Evolutionary conservation across 2,113 vertebrate species (phyloP).

Genomic region (Pleuronectes platessa): DNA sequence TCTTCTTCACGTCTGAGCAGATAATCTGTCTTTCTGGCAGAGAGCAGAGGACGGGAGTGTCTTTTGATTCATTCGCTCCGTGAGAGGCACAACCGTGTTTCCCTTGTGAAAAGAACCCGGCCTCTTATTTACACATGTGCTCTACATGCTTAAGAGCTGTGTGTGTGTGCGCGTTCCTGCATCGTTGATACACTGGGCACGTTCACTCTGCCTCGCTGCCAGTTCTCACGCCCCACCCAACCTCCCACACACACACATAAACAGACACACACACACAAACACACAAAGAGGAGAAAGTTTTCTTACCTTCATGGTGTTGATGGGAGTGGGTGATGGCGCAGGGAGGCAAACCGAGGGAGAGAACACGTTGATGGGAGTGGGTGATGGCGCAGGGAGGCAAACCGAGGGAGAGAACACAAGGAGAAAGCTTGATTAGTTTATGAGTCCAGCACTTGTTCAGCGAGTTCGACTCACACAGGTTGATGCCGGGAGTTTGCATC

Average conservation of each 20-base stretch:
- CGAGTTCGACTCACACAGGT: constrained; percentile 61
- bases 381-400: constrained; percentile 21
- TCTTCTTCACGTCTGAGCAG: constrained; percentile 33
- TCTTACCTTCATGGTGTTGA: constrained; percentile 78
- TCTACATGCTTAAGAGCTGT: constrained; percentile 32
- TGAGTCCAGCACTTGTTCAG: constrained; percentile 50
- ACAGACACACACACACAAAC: constrained; percentile 1
- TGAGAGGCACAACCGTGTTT: constrained; percentile 11
- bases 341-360: constrained; percentile 29
- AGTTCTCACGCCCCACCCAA: constrained; percentile 78
- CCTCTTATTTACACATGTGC: constrained; percentile 40
- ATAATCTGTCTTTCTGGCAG: constrained; percentile 64
- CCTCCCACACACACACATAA: constrained; percentile 32
- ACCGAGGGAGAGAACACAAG: constrained; percentile 49
- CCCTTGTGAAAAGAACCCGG: constrained; percentile 45
- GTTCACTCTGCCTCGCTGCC: constrained; percentile 50
- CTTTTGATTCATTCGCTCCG: constrained; percentile 56
- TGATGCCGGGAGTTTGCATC: constrained; percentile 49
- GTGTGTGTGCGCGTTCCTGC: constrained; percentile 30
- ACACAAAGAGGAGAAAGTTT: constrained; percentile 12
- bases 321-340: constrained; percentile 24
- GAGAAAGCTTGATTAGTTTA: constrained; percentile 71
- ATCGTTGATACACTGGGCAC: constrained; percentile 69
- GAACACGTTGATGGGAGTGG: constrained; percentile 42
- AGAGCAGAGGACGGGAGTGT: constrained; percentile 54